Evolutionary conservation across 2,113 vertebrate genomes (phyloP).

Genomic region (Nanorana parkeri): DNA sequence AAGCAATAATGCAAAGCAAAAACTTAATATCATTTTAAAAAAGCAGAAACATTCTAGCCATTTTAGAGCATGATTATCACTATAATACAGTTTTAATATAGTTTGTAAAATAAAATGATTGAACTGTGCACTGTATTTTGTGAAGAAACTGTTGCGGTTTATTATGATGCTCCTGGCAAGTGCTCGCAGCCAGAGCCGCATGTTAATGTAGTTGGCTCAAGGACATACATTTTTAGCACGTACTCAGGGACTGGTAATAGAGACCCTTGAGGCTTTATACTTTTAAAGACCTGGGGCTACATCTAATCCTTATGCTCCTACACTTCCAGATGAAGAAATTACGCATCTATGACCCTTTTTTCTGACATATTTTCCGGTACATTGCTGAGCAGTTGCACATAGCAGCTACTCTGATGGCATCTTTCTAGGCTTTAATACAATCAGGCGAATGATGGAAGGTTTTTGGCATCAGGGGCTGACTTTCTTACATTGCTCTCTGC

Average conservation of each 20-base stretch:
- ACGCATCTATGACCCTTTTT: too few species aligned
- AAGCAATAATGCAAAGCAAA: background rate
- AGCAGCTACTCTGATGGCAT: too few species aligned
- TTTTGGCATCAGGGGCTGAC: too few species aligned
- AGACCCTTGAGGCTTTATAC: background rate
- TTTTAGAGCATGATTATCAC: background rate
- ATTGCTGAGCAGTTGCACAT: too few species aligned
- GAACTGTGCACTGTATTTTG: background rate
- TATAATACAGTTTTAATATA: background rate
- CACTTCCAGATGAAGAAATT: too few species aligned
- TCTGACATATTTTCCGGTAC: too few species aligned
- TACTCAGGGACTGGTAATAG: background rate
- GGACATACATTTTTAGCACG: background rate
- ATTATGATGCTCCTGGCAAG: background rate
- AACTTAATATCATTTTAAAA: background rate
- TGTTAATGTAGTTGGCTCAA: background rate
- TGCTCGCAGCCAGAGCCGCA: background rate
- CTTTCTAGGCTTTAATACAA: too few species aligned
- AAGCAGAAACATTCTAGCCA: background rate
- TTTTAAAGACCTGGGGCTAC: slow-evolving; percentile 1
- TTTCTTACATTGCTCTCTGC: too few species aligned
- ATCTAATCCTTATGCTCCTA: too few species aligned
- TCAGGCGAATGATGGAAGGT: too few species aligned
- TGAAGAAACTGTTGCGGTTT: background rate
- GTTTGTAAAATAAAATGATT: background rate